Base-by-base conservation (phyloP, 2,888 invertebrate species). In the Doris montereyensis region DNA sequence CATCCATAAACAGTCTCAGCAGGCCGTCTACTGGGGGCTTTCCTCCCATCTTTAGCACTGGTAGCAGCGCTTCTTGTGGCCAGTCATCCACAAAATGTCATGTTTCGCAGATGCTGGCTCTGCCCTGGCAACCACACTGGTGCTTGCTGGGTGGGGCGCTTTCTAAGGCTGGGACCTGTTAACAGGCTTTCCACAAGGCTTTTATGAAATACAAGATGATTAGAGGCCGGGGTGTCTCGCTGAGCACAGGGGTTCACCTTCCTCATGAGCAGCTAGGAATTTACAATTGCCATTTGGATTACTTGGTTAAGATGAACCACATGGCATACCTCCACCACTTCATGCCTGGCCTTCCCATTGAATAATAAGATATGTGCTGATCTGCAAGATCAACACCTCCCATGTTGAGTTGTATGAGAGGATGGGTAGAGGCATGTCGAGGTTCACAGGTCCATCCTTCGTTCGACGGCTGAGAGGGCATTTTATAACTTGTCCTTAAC, bases 271-370 rank as follows among this genome's bases (percentile, higher is more conserved):
- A 76, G 68, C 68, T 67, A 81, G 30, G 71, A 26, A 21, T 81
- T 76, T 35, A 81, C 35, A 2, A 79, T 57, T 21, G 72, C 60
- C 24, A 72, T 60, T 58, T 79, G 68, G n/a, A n/a, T n/a, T n/a
- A n/a, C n/a, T n/a, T n/a, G n/a, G n/a, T n/a, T 10, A 81, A 57
- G 21, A 76, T 21, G 17, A 41, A 79, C 78, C 79, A 79, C 8
- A 81, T 17, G 57, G 76, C 5, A 21, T 81, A 76, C 3, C 79
- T 34, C 81, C 79, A 81, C 79, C 79, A 79, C 57, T 73, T 73
- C 8, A 28, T 52, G 34, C 79, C 72, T 4, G 77, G 28, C 32
- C 79, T 41, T 3, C 77, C 74, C 10, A 81, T 74, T 65, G 72
- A 24, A 70, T 79, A 79, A 75, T 81, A 81, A 17, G 74, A 65